Evolutionary conservation across 2,797 vertebrate genomes (phyloP).

Genomic region (Eulemur rubriventer): DNA sequence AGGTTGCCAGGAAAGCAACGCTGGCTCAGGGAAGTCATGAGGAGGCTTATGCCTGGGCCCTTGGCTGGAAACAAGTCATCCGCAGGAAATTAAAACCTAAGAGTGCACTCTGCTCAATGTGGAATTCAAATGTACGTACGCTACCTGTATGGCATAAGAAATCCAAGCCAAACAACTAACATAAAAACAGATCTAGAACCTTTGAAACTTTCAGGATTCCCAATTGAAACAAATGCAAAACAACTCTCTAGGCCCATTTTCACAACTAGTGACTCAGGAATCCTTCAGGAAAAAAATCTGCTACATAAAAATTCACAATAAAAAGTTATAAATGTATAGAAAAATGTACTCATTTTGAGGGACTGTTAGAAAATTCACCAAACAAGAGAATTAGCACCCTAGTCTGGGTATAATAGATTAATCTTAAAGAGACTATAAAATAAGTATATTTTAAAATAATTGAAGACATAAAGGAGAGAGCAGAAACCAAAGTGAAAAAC

Average conservation of each 20-base stretch:
- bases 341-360: not conserved
- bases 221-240: not conserved
- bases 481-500: conserved; percentile 22
- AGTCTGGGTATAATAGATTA: not conserved
- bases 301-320: conserved; percentile 8
- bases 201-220: not conserved
- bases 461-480: not conserved
- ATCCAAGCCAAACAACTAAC: not conserved
- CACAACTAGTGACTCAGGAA: not conserved
- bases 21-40: not conserved
- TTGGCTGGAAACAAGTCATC: not conserved
- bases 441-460: conserved; percentile 10
- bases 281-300: not conserved
- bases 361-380: conserved; percentile 28
- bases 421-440: not conserved
- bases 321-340: not conserved
- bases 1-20: not conserved
- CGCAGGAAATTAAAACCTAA: not conserved
- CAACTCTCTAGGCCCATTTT: not conserved
- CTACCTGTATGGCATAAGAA: not conserved
- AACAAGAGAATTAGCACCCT: not conserved
- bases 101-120: not conserved
- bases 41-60: not conserved
- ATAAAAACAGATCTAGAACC: not conserved
- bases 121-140: not conserved